Percentiles rank a stretch among this genome's conserved stretches.
phyloP scores from a whole-genome alignment of 2,113 vertebrate species.

The Pithys albifrons region DNA sequence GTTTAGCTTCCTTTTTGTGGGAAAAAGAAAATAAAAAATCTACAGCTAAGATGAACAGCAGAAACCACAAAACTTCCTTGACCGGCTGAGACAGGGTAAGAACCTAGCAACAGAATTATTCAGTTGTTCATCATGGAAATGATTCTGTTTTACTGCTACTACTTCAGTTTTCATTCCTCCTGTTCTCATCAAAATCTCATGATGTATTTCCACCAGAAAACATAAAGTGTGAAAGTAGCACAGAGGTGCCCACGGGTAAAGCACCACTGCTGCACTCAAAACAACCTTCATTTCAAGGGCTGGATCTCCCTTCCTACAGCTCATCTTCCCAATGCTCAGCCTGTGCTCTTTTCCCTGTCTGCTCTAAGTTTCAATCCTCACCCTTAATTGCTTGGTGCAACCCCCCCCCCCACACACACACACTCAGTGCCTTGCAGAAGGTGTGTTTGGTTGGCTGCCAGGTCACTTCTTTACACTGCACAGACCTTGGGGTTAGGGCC shows the following conservation, averaged over 20 bases:
- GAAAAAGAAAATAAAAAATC: not conserved
- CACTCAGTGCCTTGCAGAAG: not conserved
- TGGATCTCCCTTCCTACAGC: not conserved
- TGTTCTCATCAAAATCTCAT: not conserved
- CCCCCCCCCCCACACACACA: too few relatives aligned
- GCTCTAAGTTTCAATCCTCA: not conserved
- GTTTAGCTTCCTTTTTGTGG: not conserved
- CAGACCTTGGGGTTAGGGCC: not conserved
- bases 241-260: not conserved
- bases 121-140: not conserved
- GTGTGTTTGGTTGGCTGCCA: slow-evolving; percentile 33
- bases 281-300: not conserved
- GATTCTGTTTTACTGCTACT: not conserved
- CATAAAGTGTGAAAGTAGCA: not conserved
- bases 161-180: not conserved
- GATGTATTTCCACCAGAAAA: not conserved
- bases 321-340: not conserved
- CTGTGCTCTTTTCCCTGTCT: not conserved
- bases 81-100: not conserved
- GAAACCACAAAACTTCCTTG: not conserved
- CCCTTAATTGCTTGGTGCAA: not conserved
- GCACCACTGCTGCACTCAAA: not conserved
- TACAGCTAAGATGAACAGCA: not conserved
- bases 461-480: not conserved
- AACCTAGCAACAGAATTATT: not conserved